Conservation (phyloP, 2,797 vertebrate genomes). For the Poeciliopsis presidionis region DNA sequence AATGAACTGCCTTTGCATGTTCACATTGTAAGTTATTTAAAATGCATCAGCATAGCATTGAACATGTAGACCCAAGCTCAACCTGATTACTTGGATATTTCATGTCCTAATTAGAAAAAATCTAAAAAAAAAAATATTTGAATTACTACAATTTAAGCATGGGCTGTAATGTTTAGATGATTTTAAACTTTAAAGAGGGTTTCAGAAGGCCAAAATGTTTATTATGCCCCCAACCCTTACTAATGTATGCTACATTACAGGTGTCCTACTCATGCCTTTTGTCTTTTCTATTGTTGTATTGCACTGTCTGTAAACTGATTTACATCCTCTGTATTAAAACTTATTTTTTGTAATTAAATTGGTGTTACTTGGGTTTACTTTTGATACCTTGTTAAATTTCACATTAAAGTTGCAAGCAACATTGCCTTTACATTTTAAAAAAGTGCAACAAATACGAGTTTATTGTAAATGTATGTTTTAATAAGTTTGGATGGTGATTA, state of each 20-base stretch:
- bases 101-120: conserved; percentile 19
- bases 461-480: background rate
- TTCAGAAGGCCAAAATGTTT: conserved; percentile 57
- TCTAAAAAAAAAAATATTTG: background rate
- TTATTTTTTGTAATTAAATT: conserved; percentile 72
- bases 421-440: background rate
- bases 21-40: conserved; percentile 19
- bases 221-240: conserved; percentile 12
- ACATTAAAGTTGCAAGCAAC: conserved; percentile 5
- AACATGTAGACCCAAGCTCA: conserved; percentile 18
- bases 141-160: conserved; percentile 3
- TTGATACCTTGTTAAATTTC: conserved; percentile 20
- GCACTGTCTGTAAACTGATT: conserved; percentile 65
- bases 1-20: conserved; percentile 47
- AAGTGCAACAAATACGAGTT: background rate
- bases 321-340: conserved; percentile 67
- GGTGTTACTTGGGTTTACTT: conserved; percentile 31
- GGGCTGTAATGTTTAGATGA: background rate
- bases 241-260: conserved; percentile 44
- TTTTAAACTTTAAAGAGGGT: conserved; percentile 15
- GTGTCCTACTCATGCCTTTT: conserved; percentile 72
- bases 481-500: background rate
- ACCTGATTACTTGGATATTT: conserved; percentile 18
- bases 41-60: conserved; percentile 24
- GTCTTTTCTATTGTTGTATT: conserved; percentile 64